phyloP scores from a whole-genome alignment of 1,140 invertebrate genomes.

The Bombus difficillimus region DNA sequence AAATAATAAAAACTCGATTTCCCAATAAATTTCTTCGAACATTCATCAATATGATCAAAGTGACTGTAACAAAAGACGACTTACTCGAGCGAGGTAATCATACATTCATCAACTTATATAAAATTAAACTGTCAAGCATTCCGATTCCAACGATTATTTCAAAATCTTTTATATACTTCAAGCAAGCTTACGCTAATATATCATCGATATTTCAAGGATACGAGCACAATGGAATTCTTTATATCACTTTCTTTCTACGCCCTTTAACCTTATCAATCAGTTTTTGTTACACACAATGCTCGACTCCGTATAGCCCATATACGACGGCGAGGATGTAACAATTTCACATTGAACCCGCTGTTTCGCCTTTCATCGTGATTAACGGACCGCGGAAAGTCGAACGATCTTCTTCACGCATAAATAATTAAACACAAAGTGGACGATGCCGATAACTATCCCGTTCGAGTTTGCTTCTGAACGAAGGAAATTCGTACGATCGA shows the following conservation, averaged over 20 bases:
- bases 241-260: neutral
- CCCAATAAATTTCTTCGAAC: too few relatives aligned
- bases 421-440: slow-evolving; percentile 1
- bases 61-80: too few relatives aligned
- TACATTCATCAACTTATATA: neutral
- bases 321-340: neutral
- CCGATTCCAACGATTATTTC: neutral
- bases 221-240: neutral
- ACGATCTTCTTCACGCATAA: neutral
- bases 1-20: too few relatives aligned
- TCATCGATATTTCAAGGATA: neutral
- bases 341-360: too few relatives aligned
- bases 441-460: neutral
- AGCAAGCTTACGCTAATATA: neutral
- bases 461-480: neutral
- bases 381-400: neutral
- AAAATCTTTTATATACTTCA: neutral
- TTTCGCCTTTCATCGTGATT: slow-evolving; percentile 9
- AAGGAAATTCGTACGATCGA: neutral
- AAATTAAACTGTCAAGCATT: neutral
- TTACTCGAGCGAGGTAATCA: too few relatives aligned
- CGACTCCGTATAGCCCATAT: too few relatives aligned
- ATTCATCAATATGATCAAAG: too few relatives aligned
- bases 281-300: neutral
- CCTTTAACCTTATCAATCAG: neutral